phyloP scores from a whole-genome alignment of 2,113 vertebrate species.

The Centropristis striata region DNA sequence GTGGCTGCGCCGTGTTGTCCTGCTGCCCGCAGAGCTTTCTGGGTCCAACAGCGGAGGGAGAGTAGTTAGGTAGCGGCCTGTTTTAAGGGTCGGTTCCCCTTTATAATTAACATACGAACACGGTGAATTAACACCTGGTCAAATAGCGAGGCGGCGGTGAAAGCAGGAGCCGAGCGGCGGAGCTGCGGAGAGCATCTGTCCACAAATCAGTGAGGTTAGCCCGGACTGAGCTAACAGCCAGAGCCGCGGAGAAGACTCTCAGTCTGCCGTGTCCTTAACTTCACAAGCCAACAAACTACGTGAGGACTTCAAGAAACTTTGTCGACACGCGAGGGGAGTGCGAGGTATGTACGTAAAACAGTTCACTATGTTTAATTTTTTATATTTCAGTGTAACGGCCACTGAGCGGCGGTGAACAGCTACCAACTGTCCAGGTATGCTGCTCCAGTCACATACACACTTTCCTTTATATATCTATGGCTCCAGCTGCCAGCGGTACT shows the following conservation, averaged over 20 bases:
- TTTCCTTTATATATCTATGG: too few species aligned
- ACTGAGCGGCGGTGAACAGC: neutral
- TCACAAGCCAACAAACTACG: neutral
- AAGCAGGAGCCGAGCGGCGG: constrained; percentile 22
- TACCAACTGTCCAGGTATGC: neutral
- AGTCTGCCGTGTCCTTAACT: neutral
- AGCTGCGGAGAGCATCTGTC: constrained; percentile 4
- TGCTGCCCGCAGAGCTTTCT: constrained; percentile 14
- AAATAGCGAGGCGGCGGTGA: constrained; percentile 13
- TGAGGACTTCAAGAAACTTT: neutral
- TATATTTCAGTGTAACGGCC: neutral
- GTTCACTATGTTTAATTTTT: neutral
- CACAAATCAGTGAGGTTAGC: constrained; percentile 54
- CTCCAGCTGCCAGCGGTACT: too few species aligned
- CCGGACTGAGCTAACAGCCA: constrained; percentile 54
- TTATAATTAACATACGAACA: neutral
- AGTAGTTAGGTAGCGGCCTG: neutral
- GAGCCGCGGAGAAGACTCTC: constrained; percentile 17
- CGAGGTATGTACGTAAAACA: constrained; percentile 55
- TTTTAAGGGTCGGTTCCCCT: neutral
- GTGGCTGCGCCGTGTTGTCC: constrained; percentile 35
- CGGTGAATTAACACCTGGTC: neutral
- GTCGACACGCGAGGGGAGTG: neutral
- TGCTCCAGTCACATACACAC: neutral
- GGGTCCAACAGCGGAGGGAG: constrained; percentile 17